Conservation (phyloP, 2,888 invertebrate genomes). For the Agapostemon virescens region DNA sequence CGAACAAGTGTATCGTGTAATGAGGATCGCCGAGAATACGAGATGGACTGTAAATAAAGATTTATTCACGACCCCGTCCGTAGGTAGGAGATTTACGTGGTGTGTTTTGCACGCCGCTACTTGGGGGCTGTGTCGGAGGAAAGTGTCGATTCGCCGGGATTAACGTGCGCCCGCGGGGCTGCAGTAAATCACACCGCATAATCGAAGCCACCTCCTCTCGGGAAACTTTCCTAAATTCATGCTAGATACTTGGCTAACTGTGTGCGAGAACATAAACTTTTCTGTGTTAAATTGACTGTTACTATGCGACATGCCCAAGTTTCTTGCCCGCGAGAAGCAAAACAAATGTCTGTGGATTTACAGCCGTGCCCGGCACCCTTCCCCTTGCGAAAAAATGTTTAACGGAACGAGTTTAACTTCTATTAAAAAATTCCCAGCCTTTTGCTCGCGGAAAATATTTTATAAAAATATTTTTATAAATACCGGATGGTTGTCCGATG, state of each 20-base stretch:
- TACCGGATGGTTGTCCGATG: too few species aligned
- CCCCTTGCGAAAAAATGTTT: neutral
- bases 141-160: slow-evolving; percentile 44
- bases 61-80: slow-evolving; percentile 26
- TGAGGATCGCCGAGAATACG: slow-evolving; percentile 22
- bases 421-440: neutral
- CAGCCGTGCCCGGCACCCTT: neutral
- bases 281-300: neutral
- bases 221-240: neutral
- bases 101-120: slow-evolving; percentile 12
- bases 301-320: neutral
- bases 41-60: slow-evolving; percentile 34
- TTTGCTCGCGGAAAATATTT: neutral
- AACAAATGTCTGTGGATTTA: neutral
- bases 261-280: neutral
- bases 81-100: slow-evolving; percentile 24
- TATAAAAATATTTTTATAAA: neutral
- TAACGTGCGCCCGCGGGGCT: slow-evolving; percentile 30
- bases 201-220: slow-evolving; percentile 16
- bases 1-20: slow-evolving; percentile 21
- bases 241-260: neutral
- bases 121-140: neutral
- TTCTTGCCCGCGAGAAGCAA: neutral
- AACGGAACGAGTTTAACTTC: neutral
- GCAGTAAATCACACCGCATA: slow-evolving; percentile 39